phyloP scores from a whole-genome alignment of 1,140 invertebrate genomes.

The Trachymyrmex cornetzi region DNA sequence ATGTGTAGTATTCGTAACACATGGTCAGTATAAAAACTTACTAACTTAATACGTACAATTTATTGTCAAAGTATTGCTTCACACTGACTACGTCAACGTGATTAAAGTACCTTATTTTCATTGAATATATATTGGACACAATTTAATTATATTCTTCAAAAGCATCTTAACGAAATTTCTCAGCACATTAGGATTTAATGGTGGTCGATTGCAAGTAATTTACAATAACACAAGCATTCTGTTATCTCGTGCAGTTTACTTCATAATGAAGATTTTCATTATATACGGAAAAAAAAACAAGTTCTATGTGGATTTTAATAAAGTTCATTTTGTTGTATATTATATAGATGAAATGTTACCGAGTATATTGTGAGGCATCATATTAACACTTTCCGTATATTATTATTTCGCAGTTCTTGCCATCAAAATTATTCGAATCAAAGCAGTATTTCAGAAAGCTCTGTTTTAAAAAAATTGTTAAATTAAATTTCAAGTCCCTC shows the following conservation, averaged over 20 bases:
- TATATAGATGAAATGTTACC: conserved; percentile 7
- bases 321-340: conserved; percentile 36
- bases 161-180: conserved; percentile 7
- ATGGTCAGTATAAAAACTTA: conserved; percentile 27
- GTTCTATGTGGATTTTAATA: not conserved
- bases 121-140: not conserved
- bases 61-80: conserved; percentile 29
- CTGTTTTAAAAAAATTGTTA: conserved; percentile 18
- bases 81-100: not conserved
- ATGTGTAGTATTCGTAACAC: conserved; percentile 29
- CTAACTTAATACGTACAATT: conserved; percentile 13
- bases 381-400: not conserved
- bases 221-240: conserved; percentile 5
- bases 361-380: not conserved
- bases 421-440: conserved; percentile 12
- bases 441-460: not conserved
- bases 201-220: conserved; percentile 45
- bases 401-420: conserved; percentile 40
- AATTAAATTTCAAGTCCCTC: conserved; percentile 4
- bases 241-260: conserved; percentile 20
- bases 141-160: not conserved
- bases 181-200: conserved; percentile 31
- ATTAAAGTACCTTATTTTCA: conserved; percentile 3
- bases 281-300: not conserved
- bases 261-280: conserved; percentile 13